phyloP scores from a whole-genome alignment of 2,888 invertebrate genomes.

The Harpagoxenus sublaevis region DNA sequence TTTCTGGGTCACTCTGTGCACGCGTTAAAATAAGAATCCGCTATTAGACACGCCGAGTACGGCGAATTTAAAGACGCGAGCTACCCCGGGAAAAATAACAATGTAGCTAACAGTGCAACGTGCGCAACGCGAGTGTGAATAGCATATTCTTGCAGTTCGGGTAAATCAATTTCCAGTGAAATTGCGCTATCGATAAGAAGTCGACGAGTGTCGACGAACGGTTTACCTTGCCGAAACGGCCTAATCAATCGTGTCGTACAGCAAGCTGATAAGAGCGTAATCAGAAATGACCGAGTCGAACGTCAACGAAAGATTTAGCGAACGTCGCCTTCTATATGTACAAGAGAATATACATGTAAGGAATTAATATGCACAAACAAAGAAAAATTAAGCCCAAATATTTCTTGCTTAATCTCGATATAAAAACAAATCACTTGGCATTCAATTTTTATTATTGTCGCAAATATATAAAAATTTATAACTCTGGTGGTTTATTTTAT shows the following conservation, averaged over 20 bases:
- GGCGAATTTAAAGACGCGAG: slow-evolving; percentile 65
- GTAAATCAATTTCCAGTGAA: neutral
- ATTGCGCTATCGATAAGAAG: slow-evolving; percentile 13
- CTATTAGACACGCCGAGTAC: slow-evolving; percentile 23
- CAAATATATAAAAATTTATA: neutral
- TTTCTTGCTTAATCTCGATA: neutral
- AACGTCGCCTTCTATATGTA: neutral
- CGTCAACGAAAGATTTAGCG: neutral
- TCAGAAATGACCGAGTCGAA: neutral
- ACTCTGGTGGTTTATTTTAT: neutral
- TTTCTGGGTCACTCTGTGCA: slow-evolving; percentile 40
- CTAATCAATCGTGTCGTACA: neutral
- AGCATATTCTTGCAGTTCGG: neutral
- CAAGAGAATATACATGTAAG: neutral
- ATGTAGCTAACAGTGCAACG: slow-evolving; percentile 48
- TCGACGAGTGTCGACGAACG: neutral
- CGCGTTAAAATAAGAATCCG: slow-evolving; percentile 50
- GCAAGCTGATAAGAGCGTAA: slow-evolving; percentile 28
- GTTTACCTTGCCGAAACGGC: neutral
- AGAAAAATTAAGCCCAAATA: neutral
- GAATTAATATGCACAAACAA: neutral
- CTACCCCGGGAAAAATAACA: slow-evolving; percentile 72
- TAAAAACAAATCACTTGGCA: neutral
- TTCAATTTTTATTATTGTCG: neutral
- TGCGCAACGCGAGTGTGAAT: neutral